These are phyloP conservation scores for Baccha elongata DNA, from an alignment of 2,888 invertebrate genomes.

Conservation along the genomic window DNA sequence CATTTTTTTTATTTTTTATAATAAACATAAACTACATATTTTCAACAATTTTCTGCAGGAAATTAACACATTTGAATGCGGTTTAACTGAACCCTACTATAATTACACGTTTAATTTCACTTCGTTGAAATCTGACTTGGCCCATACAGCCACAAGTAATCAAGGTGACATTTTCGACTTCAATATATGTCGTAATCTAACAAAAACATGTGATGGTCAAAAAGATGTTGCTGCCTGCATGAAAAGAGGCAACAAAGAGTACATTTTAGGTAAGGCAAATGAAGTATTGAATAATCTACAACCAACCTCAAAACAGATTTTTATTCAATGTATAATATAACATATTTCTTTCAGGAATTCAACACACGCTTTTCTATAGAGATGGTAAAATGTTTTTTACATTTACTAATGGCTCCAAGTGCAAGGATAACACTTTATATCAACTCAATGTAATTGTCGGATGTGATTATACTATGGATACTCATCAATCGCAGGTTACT, in stretches of 20 bases:
- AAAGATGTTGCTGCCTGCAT: constrained; percentile 80
- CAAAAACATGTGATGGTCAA: constrained; percentile 78
- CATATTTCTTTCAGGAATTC: constrained; percentile 76
- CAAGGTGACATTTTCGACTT: constrained; percentile 79
- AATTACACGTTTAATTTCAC: constrained; percentile 80
- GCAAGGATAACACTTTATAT: constrained; percentile 76
- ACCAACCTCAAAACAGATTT: neutral
- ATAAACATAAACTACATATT: no score
- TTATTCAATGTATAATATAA: neutral
- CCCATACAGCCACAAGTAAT: constrained; percentile 75
- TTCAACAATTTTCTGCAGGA: constrained; percentile 75
- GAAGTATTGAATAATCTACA: constrained; percentile 27
- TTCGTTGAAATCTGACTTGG: constrained; percentile 79
- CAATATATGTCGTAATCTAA: constrained; percentile 80
- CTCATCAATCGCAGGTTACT: constrained; percentile 76
- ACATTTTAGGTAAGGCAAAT: constrained; percentile 78
- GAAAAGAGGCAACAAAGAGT: constrained; percentile 77
- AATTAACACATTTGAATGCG: constrained; percentile 77
- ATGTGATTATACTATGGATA: constrained; percentile 81
- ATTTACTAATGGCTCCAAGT: constrained; percentile 79
- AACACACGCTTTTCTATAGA: constrained; percentile 78
- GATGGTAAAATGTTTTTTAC: constrained; percentile 80
- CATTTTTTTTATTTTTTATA: no score
- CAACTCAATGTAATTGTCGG: constrained; percentile 78
- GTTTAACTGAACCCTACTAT: constrained; percentile 80